These are phyloP conservation scores for Coregonus suidteri DNA, from an alignment of 2,797 vertebrate genomes.

Conservation along the genomic window DNA sequence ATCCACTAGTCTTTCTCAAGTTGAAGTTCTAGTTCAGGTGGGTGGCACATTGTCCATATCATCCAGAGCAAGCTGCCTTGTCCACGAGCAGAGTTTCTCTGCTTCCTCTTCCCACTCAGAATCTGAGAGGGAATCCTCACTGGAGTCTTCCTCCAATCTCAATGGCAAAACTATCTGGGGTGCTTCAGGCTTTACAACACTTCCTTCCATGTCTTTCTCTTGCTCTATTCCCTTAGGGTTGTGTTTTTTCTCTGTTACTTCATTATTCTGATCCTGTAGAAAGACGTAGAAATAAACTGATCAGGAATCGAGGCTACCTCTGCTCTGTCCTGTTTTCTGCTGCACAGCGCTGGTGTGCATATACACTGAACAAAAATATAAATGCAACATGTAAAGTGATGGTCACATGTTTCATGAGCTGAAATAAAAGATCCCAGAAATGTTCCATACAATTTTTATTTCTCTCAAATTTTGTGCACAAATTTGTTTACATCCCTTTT, in stretches of 20 bases:
- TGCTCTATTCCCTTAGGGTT: background rate
- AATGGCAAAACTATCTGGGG: background rate
- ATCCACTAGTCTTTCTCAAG: background rate
- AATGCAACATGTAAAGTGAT: background rate
- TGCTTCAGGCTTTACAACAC: background rate
- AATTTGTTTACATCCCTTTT: no score
- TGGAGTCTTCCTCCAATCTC: conserved; percentile 11
- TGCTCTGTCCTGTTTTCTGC: background rate
- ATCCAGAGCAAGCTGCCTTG: conserved; percentile 53
- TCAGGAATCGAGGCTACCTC: background rate
- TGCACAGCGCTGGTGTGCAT: background rate
- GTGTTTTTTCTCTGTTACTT: background rate
- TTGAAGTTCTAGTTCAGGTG: background rate
- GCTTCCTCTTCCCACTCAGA: conserved; percentile 65
- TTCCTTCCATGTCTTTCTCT: background rate
- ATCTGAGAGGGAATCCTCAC: conserved; percentile 31
- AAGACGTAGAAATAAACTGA: conserved; percentile 1
- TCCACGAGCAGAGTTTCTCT: conserved; percentile 54
- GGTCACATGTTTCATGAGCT: no score
- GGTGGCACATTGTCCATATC: conserved; percentile 18
- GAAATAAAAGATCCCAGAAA: no score
- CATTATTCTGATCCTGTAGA: conserved; percentile 5
- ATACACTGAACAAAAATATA: no score
- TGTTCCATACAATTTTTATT: no score
- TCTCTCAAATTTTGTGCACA: no score